Conservation (phyloP, 2,888 invertebrate species). For the Schizaphis graminum region DNA sequence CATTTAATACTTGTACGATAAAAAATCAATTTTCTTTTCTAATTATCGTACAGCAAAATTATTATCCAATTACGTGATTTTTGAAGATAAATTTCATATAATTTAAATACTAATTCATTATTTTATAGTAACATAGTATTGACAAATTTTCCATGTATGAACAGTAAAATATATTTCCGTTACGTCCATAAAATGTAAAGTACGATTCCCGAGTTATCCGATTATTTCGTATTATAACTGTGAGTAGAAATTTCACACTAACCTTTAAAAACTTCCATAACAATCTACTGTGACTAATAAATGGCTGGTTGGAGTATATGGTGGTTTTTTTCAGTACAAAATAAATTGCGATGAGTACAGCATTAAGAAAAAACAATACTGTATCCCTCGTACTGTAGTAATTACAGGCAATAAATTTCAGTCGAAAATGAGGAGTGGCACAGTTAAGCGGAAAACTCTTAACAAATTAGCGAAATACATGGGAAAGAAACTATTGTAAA, state of each 20-base stretch:
- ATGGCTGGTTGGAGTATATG: not conserved
- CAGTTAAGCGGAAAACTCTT: constrained; percentile 7
- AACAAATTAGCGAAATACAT: not conserved
- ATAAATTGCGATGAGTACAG: not conserved
- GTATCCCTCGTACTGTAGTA: not conserved
- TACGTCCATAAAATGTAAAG: not conserved
- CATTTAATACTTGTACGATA: not conserved
- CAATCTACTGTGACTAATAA: not conserved
- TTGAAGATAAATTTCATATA: not conserved
- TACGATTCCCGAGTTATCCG: not conserved
- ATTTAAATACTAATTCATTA: not conserved
- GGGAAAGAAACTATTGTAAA: not conserved
- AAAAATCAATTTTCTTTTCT: not conserved
- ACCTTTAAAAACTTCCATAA: not conserved
- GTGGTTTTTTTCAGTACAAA: not conserved
- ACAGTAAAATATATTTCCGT: not conserved
- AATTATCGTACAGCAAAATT: not conserved
- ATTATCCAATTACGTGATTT: not conserved
- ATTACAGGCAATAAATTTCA: constrained; percentile 2
- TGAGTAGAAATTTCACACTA: not conserved
- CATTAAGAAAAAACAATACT: not conserved
- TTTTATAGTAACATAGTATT: not conserved
- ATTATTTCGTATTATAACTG: not conserved
- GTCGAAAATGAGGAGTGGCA: not conserved
- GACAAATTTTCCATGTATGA: not conserved